Base-by-base conservation (phyloP, 2,113 vertebrate genomes). In the Uropsilus gracilis region DNA sequence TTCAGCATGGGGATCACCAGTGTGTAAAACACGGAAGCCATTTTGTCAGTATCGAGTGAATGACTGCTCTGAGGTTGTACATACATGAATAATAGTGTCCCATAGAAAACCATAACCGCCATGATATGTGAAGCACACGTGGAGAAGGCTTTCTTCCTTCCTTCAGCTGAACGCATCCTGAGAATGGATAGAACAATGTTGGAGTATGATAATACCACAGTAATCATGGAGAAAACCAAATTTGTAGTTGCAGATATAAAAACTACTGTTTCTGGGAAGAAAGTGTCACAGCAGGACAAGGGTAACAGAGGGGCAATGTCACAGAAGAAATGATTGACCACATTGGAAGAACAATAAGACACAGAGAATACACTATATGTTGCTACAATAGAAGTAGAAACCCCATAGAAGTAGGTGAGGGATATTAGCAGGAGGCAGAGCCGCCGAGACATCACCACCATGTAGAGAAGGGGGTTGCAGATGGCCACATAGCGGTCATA, bases 251-350 rank as follows among this genome's bases (percentile, higher is more conserved):
- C 64, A 2, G 92, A 88, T 71, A 91, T 55, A 64, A 93, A 93
- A 39, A 93, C 50, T 0, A 93, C 30, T 8, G 81, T 95, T 61
- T 97, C 86, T 86, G 95, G 94, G 12, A 93, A 26, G 20, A 57
- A 95, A 26, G 90, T 95, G 46, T 97, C 96, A 86, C 95, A 95
- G 71, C 97, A 98, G 4, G 96, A 95, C 63, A 98, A 91, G 53
- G 94, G 71, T 63, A 98, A 42, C 20, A 97, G 69, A 46, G 96
- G 96, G 8, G 86, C 84, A 42, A 64, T 91, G n/a, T 97, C 96
- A 87, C 97, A 97, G 44, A 96, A 98, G 32, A 98, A 98, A 30
- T 97, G 97, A 55, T 97, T 96, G 69, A 98, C 95, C 9, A 94
- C 44, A 61, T 97, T 97, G 26, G 72, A 95, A 30, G 95, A 96